Conservation (phyloP, 2,888 invertebrate species). For the Embidobia sp. region DNA sequence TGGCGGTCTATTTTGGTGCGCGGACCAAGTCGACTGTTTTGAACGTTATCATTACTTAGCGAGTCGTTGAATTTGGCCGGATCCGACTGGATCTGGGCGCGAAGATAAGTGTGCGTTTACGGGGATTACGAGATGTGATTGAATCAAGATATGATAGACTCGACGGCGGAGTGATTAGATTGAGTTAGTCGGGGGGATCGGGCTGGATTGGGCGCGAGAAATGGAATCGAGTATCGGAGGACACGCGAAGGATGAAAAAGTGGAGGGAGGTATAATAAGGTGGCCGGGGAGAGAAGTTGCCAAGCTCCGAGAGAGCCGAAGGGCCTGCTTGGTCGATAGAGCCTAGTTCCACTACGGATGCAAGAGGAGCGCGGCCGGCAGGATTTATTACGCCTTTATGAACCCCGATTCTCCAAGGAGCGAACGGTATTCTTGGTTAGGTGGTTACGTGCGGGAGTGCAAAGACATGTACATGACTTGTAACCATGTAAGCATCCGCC, state of each 20-base stretch:
- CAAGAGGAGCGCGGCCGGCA: slow-evolving; percentile 50
- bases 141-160: slow-evolving; percentile 41
- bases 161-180: no score
- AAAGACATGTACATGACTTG: slow-evolving; percentile 47
- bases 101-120: slow-evolving; percentile 24
- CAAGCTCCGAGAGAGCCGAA: slow-evolving; percentile 40
- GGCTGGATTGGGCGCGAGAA: no score
- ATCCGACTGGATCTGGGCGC: slow-evolving; percentile 4
- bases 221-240: slow-evolving; percentile 34
- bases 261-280: slow-evolving; percentile 45
- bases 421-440: slow-evolving; percentile 67
- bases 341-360: slow-evolving; percentile 42
- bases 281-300: slow-evolving; percentile 34
- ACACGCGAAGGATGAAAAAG: slow-evolving; percentile 38
- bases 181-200: no score
- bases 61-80: slow-evolving; percentile 30
- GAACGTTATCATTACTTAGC: slow-evolving; percentile 23
- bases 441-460: slow-evolving; percentile 44
- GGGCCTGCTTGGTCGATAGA: slow-evolving; percentile 58
- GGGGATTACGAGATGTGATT: slow-evolving; percentile 30
- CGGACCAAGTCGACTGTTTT: slow-evolving; percentile 13
- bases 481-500: slow-evolving; percentile 34
- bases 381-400: slow-evolving; percentile 73
- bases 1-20: slow-evolving; percentile 16
- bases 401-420: slow-evolving; percentile 65